A percentile compares a stretch with the other conserved stretches of the same genome.
These are phyloP conservation scores for Anodontia alba DNA, from an alignment of 2,888 invertebrate genomes.

Conservation along the genomic window DNA sequence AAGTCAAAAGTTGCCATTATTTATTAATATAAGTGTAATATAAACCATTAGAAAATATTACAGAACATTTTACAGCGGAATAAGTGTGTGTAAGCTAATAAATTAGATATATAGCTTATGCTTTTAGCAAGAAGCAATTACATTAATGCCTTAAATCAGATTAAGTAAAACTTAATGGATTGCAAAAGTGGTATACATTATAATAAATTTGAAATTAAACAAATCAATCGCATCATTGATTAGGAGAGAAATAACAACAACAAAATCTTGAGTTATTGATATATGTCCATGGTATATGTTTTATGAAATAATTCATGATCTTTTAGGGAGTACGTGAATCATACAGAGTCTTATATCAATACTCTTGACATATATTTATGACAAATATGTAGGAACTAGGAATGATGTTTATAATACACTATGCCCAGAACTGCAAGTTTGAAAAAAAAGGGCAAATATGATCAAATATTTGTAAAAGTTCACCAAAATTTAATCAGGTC, in stretches of 20 bases:
- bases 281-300: too few species aligned
- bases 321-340: too few species aligned
- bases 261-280: background rate
- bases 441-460: too few species aligned
- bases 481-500: too few species aligned
- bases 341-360: too few species aligned
- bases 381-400: too few species aligned
- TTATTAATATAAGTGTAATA: slow-evolving; percentile 1
- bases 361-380: too few species aligned
- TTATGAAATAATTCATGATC: too few species aligned
- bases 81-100: background rate
- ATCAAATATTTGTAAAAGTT: too few species aligned
- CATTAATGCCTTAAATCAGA: background rate
- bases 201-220: slow-evolving; percentile 15
- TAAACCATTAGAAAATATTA: background rate
- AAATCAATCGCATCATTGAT: slow-evolving; percentile 3
- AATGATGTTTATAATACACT: too few species aligned
- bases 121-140: background rate
- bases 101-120: background rate
- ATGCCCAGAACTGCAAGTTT: too few species aligned
- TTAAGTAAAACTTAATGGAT: background rate
- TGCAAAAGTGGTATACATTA: slow-evolving; percentile 8
- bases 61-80: background rate
- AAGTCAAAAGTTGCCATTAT: too few species aligned
- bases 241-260: background rate